Conservation (phyloP, 2,113 vertebrate genomes). For the Actenoides lindsayi region DNA sequence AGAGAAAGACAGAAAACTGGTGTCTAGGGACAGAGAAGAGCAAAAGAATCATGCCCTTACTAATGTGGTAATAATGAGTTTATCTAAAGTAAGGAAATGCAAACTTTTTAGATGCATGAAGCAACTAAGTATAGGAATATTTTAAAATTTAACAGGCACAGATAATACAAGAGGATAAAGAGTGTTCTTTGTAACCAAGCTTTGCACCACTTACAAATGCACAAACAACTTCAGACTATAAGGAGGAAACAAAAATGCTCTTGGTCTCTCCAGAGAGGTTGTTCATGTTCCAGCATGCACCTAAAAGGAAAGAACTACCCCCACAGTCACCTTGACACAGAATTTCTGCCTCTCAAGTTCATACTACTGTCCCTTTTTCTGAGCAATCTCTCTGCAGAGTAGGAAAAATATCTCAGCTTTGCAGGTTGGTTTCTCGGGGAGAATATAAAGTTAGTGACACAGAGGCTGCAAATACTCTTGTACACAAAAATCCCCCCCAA, state of each 20-base stretch:
- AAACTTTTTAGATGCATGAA: background rate
- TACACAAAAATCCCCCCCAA: background rate
- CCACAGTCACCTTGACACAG: constrained; percentile 13
- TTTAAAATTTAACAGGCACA: accelerated
- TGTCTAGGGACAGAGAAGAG: background rate
- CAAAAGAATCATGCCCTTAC: background rate
- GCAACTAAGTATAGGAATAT: background rate
- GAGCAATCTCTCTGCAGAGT: background rate
- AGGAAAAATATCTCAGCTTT: background rate
- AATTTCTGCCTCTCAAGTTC: constrained; percentile 11
- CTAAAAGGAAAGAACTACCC: background rate
- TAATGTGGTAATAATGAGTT: background rate
- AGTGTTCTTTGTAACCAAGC: background rate
- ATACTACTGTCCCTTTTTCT: background rate
- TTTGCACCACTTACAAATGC: background rate
- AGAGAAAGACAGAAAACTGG: background rate
- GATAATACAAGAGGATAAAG: background rate
- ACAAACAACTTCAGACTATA: background rate
- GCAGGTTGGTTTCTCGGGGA: constrained; percentile 9
- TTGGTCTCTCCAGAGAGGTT: background rate
- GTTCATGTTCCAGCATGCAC: background rate
- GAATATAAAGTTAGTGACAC: background rate
- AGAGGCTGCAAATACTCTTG: background rate
- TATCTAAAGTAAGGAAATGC: background rate
- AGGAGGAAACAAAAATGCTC: background rate